Evolutionary conservation across 2,797 vertebrate genomes (phyloP).

Genomic region (Pseudochaenichthys georgianus): DNA sequence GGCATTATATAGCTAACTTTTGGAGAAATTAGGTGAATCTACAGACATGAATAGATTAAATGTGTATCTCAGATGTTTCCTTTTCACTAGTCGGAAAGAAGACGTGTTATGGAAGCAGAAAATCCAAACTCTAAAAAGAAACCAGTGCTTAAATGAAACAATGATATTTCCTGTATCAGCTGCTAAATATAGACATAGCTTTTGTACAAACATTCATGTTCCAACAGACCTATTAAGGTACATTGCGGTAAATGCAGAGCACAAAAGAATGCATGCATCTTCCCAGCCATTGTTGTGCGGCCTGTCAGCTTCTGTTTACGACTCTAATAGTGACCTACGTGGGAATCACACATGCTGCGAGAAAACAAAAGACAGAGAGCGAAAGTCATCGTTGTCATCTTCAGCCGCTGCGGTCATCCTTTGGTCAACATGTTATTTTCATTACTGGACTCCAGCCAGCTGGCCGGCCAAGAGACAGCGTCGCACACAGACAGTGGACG

Average conservation of each 20-base stretch:
- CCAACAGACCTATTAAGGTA: not conserved
- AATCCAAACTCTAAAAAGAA: too few relatives aligned
- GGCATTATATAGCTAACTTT: too few relatives aligned
- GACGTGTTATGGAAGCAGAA: too few relatives aligned
- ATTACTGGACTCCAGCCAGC: slow-evolving; percentile 85
- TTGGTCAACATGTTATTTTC: slow-evolving; percentile 90
- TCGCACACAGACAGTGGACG: slow-evolving; percentile 22
- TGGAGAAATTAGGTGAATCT: too few relatives aligned
- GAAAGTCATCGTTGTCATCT: slow-evolving; percentile 84
- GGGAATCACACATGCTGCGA: slow-evolving; percentile 62
- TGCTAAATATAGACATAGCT: not conserved
- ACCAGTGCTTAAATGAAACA: too few relatives aligned
- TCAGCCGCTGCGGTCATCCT: slow-evolving; percentile 78
- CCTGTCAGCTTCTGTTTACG: slow-evolving; percentile 65
- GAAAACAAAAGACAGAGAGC: slow-evolving; percentile 55
- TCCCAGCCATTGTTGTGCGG: slow-evolving; percentile 62
- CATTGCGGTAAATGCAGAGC: not conserved
- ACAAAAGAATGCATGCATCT: slow-evolving; percentile 24
- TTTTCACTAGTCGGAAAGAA: too few relatives aligned
- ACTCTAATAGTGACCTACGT: slow-evolving; percentile 76
- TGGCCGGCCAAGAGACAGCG: slow-evolving; percentile 34
- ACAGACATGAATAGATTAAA: too few relatives aligned
- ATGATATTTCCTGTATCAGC: too few relatives aligned
- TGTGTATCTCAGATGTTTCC: too few relatives aligned
- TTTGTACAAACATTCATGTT: not conserved